These are phyloP conservation scores for Parnassius orleans DNA, from an alignment of 2,888 invertebrate genomes.

Conservation along the genomic window DNA sequence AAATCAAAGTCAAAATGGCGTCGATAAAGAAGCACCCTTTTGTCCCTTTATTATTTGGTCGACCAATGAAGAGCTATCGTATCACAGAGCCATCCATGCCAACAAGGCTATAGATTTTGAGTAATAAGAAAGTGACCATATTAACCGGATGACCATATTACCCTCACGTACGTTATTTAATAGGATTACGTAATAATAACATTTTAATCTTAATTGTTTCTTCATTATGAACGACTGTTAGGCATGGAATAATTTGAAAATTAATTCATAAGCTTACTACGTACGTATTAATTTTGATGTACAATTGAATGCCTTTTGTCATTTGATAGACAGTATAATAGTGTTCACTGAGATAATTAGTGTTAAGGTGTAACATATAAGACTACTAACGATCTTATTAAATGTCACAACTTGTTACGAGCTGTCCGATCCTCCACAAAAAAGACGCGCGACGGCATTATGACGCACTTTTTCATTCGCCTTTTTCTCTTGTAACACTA, in stretches of 20 bases:
- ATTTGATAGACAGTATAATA: slow-evolving; percentile 21
- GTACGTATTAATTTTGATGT: slow-evolving; percentile 10
- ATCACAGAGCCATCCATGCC: no score
- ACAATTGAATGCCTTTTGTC: slow-evolving; percentile 1
- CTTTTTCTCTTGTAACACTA: slow-evolving; percentile 5
- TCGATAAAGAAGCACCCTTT: no score
- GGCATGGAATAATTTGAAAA: background rate
- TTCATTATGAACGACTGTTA: no score
- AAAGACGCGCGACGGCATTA: slow-evolving; percentile 14
- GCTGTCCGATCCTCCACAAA: slow-evolving; percentile 1
- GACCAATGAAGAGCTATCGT: no score
- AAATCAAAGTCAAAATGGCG: no score
- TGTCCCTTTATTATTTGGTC: no score
- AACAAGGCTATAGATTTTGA: no score
- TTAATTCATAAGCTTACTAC: background rate
- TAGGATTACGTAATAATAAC: no score
- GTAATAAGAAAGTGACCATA: no score
- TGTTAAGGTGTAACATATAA: slow-evolving; percentile 19
- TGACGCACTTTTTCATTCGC: slow-evolving; percentile 12
- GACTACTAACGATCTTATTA: slow-evolving; percentile 16
- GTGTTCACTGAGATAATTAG: slow-evolving; percentile 11
- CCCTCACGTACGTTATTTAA: no score
- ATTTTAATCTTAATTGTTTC: no score
- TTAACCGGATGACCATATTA: no score
- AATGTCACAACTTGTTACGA: slow-evolving; percentile 25